These are phyloP conservation scores for Formicarius rufipectus DNA, from an alignment of 2,113 vertebrate species.

Conservation along the genomic window DNA sequence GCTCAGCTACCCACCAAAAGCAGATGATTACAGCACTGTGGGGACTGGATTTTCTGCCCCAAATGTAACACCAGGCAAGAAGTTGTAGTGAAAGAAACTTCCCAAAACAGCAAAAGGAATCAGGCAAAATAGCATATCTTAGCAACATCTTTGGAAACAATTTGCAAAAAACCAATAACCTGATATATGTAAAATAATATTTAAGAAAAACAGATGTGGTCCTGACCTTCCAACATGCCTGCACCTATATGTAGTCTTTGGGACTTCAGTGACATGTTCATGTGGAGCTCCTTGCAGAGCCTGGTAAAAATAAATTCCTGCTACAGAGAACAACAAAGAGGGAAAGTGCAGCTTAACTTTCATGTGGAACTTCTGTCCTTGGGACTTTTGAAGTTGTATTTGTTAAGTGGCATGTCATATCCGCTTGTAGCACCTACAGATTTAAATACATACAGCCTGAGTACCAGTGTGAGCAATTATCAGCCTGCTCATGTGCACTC, in stretches of 20 bases:
- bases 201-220: not conserved
- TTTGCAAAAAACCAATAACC: not conserved
- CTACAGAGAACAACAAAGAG: not conserved
- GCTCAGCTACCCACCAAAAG: not conserved
- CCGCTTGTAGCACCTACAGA: not conserved
- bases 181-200: not conserved
- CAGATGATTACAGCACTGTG: not conserved
- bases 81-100: not conserved
- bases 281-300: not conserved
- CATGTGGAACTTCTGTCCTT: not conserved
- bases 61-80: not conserved
- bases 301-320: not conserved
- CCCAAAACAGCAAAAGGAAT: not conserved
- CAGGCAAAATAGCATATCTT: not conserved
- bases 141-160: not conserved
- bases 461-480: not conserved
- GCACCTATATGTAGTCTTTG: rapidly evolving
- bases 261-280: not conserved
- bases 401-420: not conserved
- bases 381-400: not conserved
- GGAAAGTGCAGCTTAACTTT: not conserved
- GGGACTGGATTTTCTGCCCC: not conserved
- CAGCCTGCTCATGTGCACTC: not conserved
- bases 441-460: not conserved
- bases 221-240: not conserved